A percentile compares a stretch with the other conserved stretches of the same genome.
phyloP scores from a whole-genome alignment of 1,140 invertebrate species.

The Apis cerana region DNA sequence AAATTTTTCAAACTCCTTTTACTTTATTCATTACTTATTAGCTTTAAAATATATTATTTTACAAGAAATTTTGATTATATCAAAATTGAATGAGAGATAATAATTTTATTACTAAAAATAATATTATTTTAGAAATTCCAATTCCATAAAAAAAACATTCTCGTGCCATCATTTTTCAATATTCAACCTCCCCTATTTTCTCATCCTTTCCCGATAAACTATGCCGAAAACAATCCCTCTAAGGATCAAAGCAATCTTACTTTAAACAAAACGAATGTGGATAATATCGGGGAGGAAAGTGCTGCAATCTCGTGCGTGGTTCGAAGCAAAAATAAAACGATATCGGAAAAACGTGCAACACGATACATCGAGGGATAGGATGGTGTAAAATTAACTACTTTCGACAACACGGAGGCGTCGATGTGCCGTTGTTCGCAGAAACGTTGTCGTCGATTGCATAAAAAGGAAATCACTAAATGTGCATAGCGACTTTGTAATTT shows the following conservation, averaged over 20 bases:
- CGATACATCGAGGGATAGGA: not conserved
- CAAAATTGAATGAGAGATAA: no score
- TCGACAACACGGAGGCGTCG: not conserved
- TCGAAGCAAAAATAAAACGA: slow-evolving; percentile 11
- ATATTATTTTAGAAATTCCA: no score
- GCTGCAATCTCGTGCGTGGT: not conserved
- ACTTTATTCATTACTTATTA: not conserved
- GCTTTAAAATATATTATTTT: no score
- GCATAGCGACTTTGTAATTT: no score
- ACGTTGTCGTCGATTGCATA: not conserved
- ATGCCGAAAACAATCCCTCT: not conserved
- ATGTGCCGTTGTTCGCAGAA: not conserved
- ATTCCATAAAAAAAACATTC: not conserved
- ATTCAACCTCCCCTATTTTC: not conserved
- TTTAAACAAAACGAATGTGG: not conserved
- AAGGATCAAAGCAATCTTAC: not conserved
- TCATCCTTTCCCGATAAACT: not conserved
- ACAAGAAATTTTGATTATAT: no score
- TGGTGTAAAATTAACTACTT: slow-evolving; percentile 14
- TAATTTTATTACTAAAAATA: no score
- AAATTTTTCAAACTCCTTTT: not conserved
- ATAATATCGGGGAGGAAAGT: not conserved
- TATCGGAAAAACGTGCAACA: not conserved
- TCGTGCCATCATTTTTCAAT: not conserved
- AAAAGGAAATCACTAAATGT: not conserved